Evolutionary conservation across 2,113 vertebrate genomes (phyloP).

Genomic region (Synodontis membranacea): DNA sequence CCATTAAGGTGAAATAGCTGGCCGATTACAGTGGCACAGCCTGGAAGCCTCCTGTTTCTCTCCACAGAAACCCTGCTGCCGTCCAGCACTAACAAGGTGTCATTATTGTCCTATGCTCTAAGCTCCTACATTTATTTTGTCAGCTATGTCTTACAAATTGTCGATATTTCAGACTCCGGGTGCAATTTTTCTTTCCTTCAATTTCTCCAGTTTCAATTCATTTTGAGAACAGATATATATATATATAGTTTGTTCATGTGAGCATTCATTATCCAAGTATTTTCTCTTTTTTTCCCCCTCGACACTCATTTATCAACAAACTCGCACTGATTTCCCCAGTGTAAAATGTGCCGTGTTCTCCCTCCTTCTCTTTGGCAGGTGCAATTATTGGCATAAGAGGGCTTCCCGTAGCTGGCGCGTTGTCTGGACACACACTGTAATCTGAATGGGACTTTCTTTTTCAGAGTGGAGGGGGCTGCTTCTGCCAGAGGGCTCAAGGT

Average conservation of each 20-base stretch:
- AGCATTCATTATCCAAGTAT: not conserved
- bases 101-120: conserved; percentile 46
- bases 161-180: not conserved
- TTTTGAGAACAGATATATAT: not conserved
- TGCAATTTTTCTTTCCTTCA: conserved; percentile 14
- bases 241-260: conserved; percentile 12
- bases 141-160: conserved; percentile 13
- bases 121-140: not conserved
- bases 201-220: not conserved
- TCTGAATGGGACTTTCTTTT: conserved; percentile 53
- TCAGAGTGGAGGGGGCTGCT: not conserved
- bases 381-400: conserved; percentile 35
- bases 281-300: not conserved
- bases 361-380: conserved; percentile 46
- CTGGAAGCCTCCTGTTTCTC: conserved; percentile 20
- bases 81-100: conserved; percentile 51
- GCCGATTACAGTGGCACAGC: conserved; percentile 48
- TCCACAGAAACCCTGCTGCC: conserved; percentile 2
- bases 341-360: not conserved
- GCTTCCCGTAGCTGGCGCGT: conserved; percentile 11
- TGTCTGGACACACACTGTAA: conserved; percentile 37
- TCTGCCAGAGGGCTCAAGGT: conserved; percentile 39
- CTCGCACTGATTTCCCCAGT: not conserved
- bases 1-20: conserved; percentile 54
- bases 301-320: not conserved